These are phyloP conservation scores for Meandrina meandrites DNA, from an alignment of 92 coral and sea anemone genomes.

Conservation along the genomic window DNA sequence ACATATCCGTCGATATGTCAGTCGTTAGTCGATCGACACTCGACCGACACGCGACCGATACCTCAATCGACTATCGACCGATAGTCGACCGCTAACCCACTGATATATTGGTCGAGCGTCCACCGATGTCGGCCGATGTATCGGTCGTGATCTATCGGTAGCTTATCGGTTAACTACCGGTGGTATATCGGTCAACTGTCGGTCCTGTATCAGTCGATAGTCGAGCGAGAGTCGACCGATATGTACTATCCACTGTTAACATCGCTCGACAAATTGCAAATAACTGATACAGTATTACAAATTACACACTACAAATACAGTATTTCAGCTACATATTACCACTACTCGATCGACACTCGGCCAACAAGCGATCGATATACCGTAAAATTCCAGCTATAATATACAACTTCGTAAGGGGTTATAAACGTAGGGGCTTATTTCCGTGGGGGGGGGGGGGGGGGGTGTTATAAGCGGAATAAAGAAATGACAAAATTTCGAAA, in stretches of 20 bases:
- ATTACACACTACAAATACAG: background rate
- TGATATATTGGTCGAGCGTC: background rate
- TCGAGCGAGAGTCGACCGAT: background rate
- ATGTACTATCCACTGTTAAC: background rate
- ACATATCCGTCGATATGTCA: too few relatives aligned
- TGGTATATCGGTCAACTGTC: too few relatives aligned
- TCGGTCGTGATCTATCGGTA: slow-evolving; percentile 5
- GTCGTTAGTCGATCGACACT: too few relatives aligned
- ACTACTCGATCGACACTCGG: background rate
- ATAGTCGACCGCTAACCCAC: background rate
- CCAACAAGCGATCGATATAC: background rate
- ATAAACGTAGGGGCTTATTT: too few relatives aligned
- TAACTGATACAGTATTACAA: too few relatives aligned
- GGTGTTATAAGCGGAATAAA: too few relatives aligned
- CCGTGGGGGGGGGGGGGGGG: background rate
- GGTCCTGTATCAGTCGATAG: background rate
- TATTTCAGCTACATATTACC: background rate
- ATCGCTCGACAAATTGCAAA: too few relatives aligned
- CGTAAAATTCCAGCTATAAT: too few relatives aligned
- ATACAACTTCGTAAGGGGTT: too few relatives aligned
- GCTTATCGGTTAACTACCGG: background rate
- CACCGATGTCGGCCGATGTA: slow-evolving; percentile 12
- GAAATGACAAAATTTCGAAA: too few relatives aligned
- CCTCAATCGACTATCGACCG: background rate
- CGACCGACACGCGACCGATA: background rate